Percentiles rank a stretch among this genome's conserved stretches.
These are phyloP conservation scores for Sebastes wilsoni DNA, from an alignment of 2,797 vertebrate species.

Conservation along the genomic window DNA sequence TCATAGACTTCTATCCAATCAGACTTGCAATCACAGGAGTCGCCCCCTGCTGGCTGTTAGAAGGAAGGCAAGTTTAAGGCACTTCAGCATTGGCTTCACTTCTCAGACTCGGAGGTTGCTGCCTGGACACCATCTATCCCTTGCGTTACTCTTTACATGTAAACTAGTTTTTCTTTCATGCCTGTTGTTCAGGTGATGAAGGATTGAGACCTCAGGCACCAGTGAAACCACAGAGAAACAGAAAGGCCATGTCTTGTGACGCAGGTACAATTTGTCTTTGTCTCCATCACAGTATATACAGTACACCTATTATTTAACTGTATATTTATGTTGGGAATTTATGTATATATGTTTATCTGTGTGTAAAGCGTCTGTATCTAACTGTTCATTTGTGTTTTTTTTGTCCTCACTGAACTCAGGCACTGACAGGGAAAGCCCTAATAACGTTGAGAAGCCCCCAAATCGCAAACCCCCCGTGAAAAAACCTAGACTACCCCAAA, in stretches of 20 bases:
- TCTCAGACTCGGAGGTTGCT: not conserved
- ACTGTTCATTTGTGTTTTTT: constrained; percentile 66
- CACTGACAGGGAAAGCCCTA: constrained; percentile 82
- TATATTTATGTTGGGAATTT: not conserved
- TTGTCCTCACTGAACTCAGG: constrained; percentile 76
- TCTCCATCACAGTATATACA: not conserved
- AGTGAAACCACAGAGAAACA: constrained; percentile 89
- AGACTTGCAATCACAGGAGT: not conserved
- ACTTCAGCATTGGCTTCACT: not conserved
- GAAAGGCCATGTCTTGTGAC: constrained; percentile 89
- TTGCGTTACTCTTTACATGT: not conserved
- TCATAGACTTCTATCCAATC: too few relatives aligned
- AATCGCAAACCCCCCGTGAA: constrained; percentile 84
- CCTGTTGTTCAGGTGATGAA: constrained; percentile 74
- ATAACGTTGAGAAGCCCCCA: constrained; percentile 83
- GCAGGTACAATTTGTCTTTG: constrained; percentile 69
- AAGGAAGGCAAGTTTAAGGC: not conserved
- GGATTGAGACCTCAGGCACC: constrained; percentile 83
- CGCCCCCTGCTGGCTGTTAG: not conserved
- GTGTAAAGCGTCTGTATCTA: constrained; percentile 55
- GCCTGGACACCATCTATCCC: not conserved
- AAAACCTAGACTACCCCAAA: constrained; percentile 85
- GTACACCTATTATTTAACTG: not conserved
- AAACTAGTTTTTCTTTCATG: not conserved
- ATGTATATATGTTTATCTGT: constrained; percentile 44